Evolutionary conservation across 2,113 vertebrate species (phyloP).

Genomic region (Xenopus laevis): DNA sequence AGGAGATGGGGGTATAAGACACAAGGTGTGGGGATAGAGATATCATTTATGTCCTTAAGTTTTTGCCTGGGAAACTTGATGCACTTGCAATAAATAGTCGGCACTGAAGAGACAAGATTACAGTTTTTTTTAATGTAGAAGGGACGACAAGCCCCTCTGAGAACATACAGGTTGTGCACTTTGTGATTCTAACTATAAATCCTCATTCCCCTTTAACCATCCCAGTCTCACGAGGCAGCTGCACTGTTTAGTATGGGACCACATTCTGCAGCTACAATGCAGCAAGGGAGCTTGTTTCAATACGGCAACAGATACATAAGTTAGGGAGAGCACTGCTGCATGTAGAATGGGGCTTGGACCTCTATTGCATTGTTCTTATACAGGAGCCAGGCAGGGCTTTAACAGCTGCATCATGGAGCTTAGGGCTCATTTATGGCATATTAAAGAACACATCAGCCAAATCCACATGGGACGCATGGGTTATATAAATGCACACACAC

Average conservation of each 20-base stretch:
- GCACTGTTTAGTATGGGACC: constrained; percentile 1
- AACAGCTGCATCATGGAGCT: too few relatives aligned
- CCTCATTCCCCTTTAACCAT: neutral
- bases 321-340: neutral
- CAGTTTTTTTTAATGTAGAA: neutral
- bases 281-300: constrained; percentile 21
- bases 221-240: constrained; percentile 11
- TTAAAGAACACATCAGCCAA: too few relatives aligned
- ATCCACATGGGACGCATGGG: too few relatives aligned
- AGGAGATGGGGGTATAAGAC: neutral
- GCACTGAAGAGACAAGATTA: neutral
- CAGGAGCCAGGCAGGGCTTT: too few relatives aligned
- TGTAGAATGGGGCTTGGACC: neutral
- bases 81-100: too few relatives aligned
- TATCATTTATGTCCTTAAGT: too few relatives aligned
- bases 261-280: constrained; percentile 35
- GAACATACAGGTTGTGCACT: neutral
- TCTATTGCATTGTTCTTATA: too few relatives aligned
- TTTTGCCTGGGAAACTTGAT: too few relatives aligned
- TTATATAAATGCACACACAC: too few relatives aligned
- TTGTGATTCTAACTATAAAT: too few relatives aligned
- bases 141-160: neutral
- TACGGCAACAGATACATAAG: constrained; percentile 4
- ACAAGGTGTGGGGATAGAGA: neutral
- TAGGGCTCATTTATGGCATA: too few relatives aligned